These are phyloP conservation scores for Drosophila oshimai DNA, from an alignment of 1,140 invertebrate species.

Conservation along the genomic window DNA sequence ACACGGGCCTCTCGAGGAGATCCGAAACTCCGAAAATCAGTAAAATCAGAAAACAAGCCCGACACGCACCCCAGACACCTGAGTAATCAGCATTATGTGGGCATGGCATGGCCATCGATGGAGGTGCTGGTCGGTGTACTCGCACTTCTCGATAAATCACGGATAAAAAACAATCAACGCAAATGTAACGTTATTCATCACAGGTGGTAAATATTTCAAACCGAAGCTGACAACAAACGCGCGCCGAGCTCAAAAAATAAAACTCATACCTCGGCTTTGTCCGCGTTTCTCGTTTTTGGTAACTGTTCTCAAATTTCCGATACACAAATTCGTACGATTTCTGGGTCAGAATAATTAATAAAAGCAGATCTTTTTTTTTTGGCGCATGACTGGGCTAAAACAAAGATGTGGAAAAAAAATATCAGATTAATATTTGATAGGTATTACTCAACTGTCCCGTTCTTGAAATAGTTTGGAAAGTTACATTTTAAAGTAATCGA, in stretches of 20 bases:
- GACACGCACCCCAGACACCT: constrained; percentile 61
- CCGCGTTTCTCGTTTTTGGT: constrained; percentile 13
- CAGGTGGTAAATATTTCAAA: constrained; percentile 76
- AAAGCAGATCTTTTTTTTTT: constrained; percentile 57
- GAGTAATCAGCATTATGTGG: constrained; percentile 77
- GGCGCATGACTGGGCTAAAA: constrained; percentile 66
- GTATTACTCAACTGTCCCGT: neutral
- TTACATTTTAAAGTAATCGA: too few relatives aligned
- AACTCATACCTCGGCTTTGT: constrained; percentile 13
- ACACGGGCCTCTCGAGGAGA: constrained; percentile 46
- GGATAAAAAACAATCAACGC: constrained; percentile 60
- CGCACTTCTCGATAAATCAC: constrained; percentile 71
- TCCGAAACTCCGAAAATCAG: neutral
- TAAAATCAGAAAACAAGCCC: neutral
- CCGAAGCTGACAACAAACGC: constrained; percentile 71
- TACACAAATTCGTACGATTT: constrained; percentile 42
- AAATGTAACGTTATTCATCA: constrained; percentile 81
- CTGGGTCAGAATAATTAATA: constrained; percentile 80
- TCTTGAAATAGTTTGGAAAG: neutral
- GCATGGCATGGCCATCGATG: constrained; percentile 62
- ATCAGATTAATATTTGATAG: constrained; percentile 11
- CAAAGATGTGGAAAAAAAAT: constrained; percentile 2
- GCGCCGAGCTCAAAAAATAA: constrained; percentile 45
- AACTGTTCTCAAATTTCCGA: constrained; percentile 41
- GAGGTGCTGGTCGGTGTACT: constrained; percentile 45